Evolutionary conservation across 1,140 invertebrate species (phyloP).

Genomic region (Drosophila baimaii): DNA sequence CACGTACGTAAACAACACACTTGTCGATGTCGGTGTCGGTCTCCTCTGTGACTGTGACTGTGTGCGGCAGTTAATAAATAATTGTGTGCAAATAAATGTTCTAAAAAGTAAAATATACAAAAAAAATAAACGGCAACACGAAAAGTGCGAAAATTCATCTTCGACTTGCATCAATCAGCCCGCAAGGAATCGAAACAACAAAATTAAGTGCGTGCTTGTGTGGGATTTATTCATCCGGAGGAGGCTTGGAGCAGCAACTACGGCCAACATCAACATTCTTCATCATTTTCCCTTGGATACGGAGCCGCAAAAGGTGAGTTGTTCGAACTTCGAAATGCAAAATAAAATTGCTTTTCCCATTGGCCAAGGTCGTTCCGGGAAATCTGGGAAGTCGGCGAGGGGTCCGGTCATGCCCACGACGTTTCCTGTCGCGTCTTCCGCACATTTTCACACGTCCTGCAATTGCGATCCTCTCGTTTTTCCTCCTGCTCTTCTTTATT

Average conservation of each 20-base stretch:
- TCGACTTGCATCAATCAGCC: constrained; percentile 30
- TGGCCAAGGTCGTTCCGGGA: constrained; percentile 47
- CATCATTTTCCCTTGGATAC: constrained; percentile 25
- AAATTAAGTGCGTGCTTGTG: constrained; percentile 18
- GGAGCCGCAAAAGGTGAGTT: constrained; percentile 36
- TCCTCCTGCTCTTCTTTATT: constrained; percentile 6
- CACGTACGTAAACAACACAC: constrained; percentile 34
- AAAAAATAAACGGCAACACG: constrained; percentile 15
- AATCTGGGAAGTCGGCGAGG: constrained; percentile 19
- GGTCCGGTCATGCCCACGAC: constrained; percentile 41
- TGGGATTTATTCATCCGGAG: constrained; percentile 7
- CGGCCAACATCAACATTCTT: neutral
- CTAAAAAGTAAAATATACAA: constrained; percentile 23
- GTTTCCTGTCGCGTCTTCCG: constrained; percentile 65
- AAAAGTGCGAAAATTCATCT: constrained; percentile 32
- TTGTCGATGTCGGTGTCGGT: constrained; percentile 29
- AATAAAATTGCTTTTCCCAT: constrained; percentile 34
- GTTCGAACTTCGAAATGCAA: too few relatives aligned
- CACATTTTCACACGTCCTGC: constrained; percentile 72
- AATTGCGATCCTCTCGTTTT: constrained; percentile 65
- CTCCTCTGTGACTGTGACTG: constrained; percentile 38
- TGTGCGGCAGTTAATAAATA: constrained; percentile 50
- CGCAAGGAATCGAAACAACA: neutral
- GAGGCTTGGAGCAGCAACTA: constrained; percentile 3
- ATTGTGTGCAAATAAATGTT: constrained; percentile 50